These are phyloP conservation scores for Scophthalmus maximus DNA, from an alignment of 2,113 vertebrate genomes.

Conservation along the genomic window DNA sequence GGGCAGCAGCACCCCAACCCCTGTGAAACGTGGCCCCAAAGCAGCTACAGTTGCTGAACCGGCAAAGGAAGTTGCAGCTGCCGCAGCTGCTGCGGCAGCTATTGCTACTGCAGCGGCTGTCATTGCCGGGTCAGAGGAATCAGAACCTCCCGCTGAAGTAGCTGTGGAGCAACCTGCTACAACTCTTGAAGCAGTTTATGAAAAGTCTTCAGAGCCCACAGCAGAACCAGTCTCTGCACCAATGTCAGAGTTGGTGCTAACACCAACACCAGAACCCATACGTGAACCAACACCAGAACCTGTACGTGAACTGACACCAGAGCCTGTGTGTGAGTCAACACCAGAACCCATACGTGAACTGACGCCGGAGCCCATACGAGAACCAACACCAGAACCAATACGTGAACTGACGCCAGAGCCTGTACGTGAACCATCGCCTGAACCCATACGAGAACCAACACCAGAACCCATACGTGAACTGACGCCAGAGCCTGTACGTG, in stretches of 20 bases:
- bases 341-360: slow-evolving; percentile 6
- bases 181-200: slow-evolving; percentile 14
- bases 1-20: slow-evolving; percentile 81
- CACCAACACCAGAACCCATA: background rate
- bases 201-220: slow-evolving; percentile 22
- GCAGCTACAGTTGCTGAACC: slow-evolving; percentile 32
- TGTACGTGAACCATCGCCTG: background rate
- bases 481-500: background rate
- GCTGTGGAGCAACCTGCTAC: slow-evolving; percentile 11
- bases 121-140: slow-evolving; percentile 27
- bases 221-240: slow-evolving; percentile 8
- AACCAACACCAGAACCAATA: background rate
- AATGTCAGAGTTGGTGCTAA: background rate
- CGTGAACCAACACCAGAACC: slow-evolving; percentile 20
- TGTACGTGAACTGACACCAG: background rate
- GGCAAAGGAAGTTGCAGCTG: slow-evolving; percentile 46
- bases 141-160: slow-evolving; percentile 21
- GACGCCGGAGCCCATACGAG: background rate
- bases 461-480: background rate
- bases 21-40: slow-evolving; percentile 81
- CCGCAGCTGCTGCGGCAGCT: slow-evolving; percentile 46
- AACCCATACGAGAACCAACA: slow-evolving; percentile 2
- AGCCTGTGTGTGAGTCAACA: background rate
- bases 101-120: slow-evolving; percentile 54
- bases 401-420: slow-evolving; percentile 14